Base-by-base conservation (phyloP, 2,888 invertebrate genomes). In the Limnephilus lunatus region DNA sequence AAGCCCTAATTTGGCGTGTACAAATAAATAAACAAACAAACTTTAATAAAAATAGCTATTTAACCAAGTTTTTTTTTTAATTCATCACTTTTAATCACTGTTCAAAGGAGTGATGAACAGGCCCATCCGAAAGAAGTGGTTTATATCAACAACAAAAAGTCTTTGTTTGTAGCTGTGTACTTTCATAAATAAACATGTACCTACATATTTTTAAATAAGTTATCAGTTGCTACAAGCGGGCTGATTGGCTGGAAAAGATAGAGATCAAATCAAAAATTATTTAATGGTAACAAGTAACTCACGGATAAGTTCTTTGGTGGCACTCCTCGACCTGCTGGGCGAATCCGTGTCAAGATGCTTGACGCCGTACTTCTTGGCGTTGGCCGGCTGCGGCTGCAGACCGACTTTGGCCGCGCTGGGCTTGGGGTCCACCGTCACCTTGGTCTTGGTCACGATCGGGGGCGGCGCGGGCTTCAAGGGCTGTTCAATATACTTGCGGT, bases 281-380 rank as follows among this genome's bases (percentile, higher is more conserved):
- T 83, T 31, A 85, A 90, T 53, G 15, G 25, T 32, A 2, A 53
- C n/a, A n/a, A 39, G 25, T 94, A 95, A 96, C 97, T 97, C 96
- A 98, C 98, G 96, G 94, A 98, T 97, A 94, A 99, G 96, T 96
- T 99, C 99, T 96, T 98, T 98, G 2, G 99, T 99, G 68, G 98
- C 97, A 95, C 98, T 98, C 94, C 99, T 97, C 53, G 99, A 99
- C 95, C 99, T 96, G 3, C 98, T 98, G 92, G 98, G 97, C 12
- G 93, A 93, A 94, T 98, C 98, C n/a, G 98, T 97, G 94, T 98
- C 98, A 93, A 97, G 96, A 53, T 92, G 92, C 95, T 96, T 97
- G 93, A 95, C 94, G 68, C 96, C 96, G 92, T 96, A 96, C 93
- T 96, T 95, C 95, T 93, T 94, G 80, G 95, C 95, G 95, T 95